Conservation (phyloP, 2,888 invertebrate genomes). For the Ormyrus rosae region DNA sequence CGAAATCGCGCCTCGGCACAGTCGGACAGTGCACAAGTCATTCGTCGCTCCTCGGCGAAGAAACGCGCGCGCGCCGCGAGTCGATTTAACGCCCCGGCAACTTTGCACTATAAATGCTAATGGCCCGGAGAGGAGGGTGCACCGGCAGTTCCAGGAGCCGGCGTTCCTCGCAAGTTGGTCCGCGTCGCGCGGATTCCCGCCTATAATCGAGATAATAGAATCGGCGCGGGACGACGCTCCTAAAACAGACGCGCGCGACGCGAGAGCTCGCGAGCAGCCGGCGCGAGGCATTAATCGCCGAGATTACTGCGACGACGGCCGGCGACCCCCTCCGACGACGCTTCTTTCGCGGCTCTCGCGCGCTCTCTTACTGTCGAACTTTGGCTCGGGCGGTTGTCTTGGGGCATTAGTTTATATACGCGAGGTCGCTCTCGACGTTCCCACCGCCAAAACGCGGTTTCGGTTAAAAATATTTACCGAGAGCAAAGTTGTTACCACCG, state of each 20-base stretch:
- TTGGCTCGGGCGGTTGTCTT: too few relatives aligned
- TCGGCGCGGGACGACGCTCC: neutral
- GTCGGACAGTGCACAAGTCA: conserved; percentile 27
- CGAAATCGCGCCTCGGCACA: neutral
- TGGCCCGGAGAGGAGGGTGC: conserved; percentile 45
- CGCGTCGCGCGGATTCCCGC: neutral
- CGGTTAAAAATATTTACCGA: too few relatives aligned
- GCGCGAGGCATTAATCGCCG: conserved; percentile 13
- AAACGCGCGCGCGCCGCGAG: conserved; percentile 28
- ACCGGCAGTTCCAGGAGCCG: neutral
- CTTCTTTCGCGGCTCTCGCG: too few relatives aligned
- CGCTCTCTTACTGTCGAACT: too few relatives aligned
- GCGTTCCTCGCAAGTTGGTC: neutral
- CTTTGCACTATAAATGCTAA: conserved; percentile 69
- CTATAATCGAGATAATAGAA: conserved; percentile 55
- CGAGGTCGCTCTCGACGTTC: too few relatives aligned
- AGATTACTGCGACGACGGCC: too few relatives aligned
- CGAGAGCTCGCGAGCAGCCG: neutral
- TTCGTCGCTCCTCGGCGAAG: conserved; percentile 24
- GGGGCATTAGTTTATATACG: too few relatives aligned
- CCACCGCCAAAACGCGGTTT: too few relatives aligned
- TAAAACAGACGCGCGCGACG: conserved; percentile 9
- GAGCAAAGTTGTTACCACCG: too few relatives aligned
- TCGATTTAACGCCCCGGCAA: conserved; percentile 63
- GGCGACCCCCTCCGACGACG: too few relatives aligned